Evolutionary conservation across 2,888 invertebrate genomes (phyloP).

Genomic region (Caenorhabditis virilis): DNA sequence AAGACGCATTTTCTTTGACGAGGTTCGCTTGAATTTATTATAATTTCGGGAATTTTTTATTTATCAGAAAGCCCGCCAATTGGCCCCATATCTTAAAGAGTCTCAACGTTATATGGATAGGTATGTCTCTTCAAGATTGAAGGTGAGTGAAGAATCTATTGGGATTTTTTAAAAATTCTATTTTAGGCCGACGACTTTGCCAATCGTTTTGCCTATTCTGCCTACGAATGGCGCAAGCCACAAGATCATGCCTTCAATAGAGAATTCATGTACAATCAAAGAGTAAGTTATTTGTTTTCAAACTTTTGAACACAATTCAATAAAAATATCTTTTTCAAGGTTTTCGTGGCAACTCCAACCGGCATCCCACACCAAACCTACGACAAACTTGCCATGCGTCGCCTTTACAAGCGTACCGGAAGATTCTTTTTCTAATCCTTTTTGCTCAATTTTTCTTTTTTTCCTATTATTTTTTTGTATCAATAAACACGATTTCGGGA

Average conservation of each 20-base stretch:
- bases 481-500: too few species aligned
- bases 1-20: constrained; percentile 64
- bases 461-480: too few species aligned
- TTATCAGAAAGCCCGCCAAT: constrained; percentile 34
- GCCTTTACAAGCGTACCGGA: constrained; percentile 65
- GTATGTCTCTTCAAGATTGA: constrained; percentile 61
- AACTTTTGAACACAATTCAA: too few species aligned
- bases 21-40: constrained; percentile 38
- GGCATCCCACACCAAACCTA: constrained; percentile 48
- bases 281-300: too few species aligned
- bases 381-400: constrained; percentile 49
- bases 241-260: constrained; percentile 66
- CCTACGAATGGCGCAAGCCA: constrained; percentile 67
- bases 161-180: neutral
- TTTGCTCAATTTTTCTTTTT: too few species aligned
- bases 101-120: constrained; percentile 65
- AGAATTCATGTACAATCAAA: constrained; percentile 60
- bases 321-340: constrained; percentile 20
- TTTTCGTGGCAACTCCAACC: constrained; percentile 43
- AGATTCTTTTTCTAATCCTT: constrained; percentile 58
- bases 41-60: neutral
- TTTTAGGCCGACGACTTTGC: constrained; percentile 64
- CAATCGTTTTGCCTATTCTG: constrained; percentile 65
- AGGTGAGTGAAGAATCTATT: constrained; percentile 14
- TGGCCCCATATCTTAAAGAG: constrained; percentile 53